Evolutionary conservation across 2,113 vertebrate species (phyloP), one percentile per base, ranked within the genome.

Genomic region (Chaetodon auriga): DNA sequence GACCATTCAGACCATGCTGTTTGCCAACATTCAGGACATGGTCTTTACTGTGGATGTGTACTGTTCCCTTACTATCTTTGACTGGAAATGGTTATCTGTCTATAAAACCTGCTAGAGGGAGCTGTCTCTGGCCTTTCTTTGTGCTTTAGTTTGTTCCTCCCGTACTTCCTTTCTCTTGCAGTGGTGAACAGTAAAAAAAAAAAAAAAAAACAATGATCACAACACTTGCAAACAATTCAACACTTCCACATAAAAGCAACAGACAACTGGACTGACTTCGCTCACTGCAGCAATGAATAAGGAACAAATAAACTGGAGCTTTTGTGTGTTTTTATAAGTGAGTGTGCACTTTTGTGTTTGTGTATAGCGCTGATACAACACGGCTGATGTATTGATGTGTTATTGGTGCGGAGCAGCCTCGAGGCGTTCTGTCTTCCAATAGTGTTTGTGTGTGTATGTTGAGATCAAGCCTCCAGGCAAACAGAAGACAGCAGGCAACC

Each of bases 331-430:
- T 89, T 61, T 64, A 23, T 65, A 57, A 4, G n/a, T 72, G 64
- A 83, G 76, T 79, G 68, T 83, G 64, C 87, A 84, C 58, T 75
- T 89, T 72, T 87, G 79, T 85, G 75, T 88, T 80, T 78, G 85
- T 90, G 90, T 92, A 81, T 41, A 25, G 80, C 38, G n/a, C 75
- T 35, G 79, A 86, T 81, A 86, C 73, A 81, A 89, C 79, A 64
- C 43, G 60, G 90, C 68, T 91, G 88, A 92, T 91, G 82, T 93
- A 95, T 94, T 86, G 92, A 93, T 87, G 90, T 90, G 83, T 92
- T 90, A 91, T 93, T 93, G 91, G 84, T 92, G 83, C 86, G 80
- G 89, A 93, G 82, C 74, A 81, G 89, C 91, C 91, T 57, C 15
- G 65, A 93, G 90, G 79, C 72, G 89, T 89, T 87, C 86, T 55